Evolutionary conservation across 1,140 invertebrate species (phyloP).

Genomic region (Araneus ventricosus): DNA sequence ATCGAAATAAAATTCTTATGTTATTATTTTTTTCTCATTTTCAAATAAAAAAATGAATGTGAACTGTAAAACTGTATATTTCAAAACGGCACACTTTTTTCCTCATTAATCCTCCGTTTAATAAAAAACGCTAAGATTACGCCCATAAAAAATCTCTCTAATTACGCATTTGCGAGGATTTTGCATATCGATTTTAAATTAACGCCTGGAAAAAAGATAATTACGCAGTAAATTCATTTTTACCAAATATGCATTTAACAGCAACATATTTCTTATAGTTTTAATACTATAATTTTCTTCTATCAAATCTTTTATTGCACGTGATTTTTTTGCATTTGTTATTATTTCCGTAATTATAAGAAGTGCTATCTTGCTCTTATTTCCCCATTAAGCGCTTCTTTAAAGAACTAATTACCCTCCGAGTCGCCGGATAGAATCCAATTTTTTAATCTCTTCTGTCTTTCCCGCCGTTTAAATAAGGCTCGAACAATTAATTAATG

Average conservation of each 20-base stretch:
- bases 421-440: neutral
- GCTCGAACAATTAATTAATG: slow-evolving; percentile 10
- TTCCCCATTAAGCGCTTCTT: neutral
- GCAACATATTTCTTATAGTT: neutral
- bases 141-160: neutral
- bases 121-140: neutral
- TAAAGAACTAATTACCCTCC: slow-evolving; percentile 16
- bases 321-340: neutral
- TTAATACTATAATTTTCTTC: neutral
- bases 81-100: neutral
- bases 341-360: neutral
- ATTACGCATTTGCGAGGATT: neutral
- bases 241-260: neutral
- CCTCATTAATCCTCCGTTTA: neutral
- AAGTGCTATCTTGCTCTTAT: neutral
- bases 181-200: neutral
- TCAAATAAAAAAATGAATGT: too few relatives aligned
- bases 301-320: neutral
- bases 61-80: neutral
- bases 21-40: too few relatives aligned
- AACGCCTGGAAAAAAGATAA: neutral
- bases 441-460: neutral
- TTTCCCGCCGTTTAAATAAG: neutral
- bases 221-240: neutral
- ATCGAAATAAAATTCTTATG: too few relatives aligned